Evolutionary conservation across 2,113 vertebrate genomes (phyloP).

Genomic region (Spea bombifrons): DNA sequence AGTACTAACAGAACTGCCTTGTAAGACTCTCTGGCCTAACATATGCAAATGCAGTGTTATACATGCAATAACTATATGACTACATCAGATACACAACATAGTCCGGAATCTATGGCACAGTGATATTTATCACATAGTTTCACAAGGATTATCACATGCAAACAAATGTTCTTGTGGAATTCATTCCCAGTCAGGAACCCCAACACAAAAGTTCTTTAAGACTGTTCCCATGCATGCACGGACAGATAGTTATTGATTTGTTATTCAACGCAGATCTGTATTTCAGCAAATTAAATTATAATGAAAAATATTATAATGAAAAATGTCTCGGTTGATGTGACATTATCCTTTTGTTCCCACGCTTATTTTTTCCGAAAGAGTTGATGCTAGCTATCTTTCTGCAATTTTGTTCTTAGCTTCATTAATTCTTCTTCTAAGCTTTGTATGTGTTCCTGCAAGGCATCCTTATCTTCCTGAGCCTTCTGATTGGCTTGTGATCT

Average conservation of each 20-base stretch:
- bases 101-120: constrained; percentile 8
- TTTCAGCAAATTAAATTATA: too few species aligned
- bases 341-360: not conserved
- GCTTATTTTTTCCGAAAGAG: not conserved
- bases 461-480: constrained; percentile 78
- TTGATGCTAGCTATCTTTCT: constrained; percentile 70
- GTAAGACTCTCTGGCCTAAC: not conserved
- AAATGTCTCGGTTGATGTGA: not conserved
- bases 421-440: constrained; percentile 86
- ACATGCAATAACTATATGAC: constrained; percentile 10
- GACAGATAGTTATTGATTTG: not conserved
- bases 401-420: constrained; percentile 75
- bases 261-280: not conserved
- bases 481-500: constrained; percentile 79
- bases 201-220: too few species aligned
- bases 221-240: not conserved
- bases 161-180: too few species aligned
- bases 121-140: not conserved
- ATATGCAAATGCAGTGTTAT: constrained; percentile 4
- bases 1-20: not conserved
- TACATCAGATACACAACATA: constrained; percentile 7
- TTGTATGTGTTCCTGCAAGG: constrained; percentile 77
- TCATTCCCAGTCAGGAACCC: too few species aligned
- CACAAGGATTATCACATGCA: too few species aligned
- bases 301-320: too few species aligned